Evolutionary conservation across 2,113 vertebrate genomes (phyloP).

Genomic region (Struthio camelus): DNA sequence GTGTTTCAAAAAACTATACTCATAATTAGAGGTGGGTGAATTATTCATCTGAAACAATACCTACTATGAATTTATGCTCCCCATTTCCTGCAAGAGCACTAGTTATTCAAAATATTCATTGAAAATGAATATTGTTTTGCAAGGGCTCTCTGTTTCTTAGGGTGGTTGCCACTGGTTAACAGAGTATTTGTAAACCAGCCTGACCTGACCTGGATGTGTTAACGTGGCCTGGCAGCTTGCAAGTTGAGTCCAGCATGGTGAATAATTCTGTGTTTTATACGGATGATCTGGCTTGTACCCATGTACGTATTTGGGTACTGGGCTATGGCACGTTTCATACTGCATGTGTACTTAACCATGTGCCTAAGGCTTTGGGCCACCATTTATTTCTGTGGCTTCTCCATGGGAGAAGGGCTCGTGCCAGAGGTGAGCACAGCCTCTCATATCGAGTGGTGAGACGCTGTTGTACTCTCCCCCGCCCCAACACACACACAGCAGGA

Average conservation of each 20-base stretch:
- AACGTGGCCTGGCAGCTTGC: not conserved
- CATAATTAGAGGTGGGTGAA: not conserved
- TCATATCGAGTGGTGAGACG: not conserved
- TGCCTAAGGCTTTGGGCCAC: not conserved
- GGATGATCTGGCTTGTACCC: accelerated
- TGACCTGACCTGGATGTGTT: not conserved
- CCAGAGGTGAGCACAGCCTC: not conserved
- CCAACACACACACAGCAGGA: too few species aligned
- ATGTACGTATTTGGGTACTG: accelerated
- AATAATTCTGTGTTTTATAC: not conserved
- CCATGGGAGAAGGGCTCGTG: not conserved
- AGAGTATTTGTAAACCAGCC: not conserved
- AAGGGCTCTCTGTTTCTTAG: not conserved
- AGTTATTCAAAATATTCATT: not conserved
- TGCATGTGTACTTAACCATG: accelerated
- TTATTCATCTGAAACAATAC: not conserved
- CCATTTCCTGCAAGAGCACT: not conserved
- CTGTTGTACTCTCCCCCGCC: too few species aligned
- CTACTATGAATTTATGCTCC: not conserved
- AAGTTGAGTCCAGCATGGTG: not conserved
- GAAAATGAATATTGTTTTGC: not conserved
- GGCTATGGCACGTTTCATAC: not conserved
- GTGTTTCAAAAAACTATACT: not conserved
- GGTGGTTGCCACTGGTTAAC: not conserved
- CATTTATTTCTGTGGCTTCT: not conserved